These are phyloP conservation scores for Poecilia velifera DNA, from an alignment of 2,797 vertebrate genomes.

Conservation along the genomic window DNA sequence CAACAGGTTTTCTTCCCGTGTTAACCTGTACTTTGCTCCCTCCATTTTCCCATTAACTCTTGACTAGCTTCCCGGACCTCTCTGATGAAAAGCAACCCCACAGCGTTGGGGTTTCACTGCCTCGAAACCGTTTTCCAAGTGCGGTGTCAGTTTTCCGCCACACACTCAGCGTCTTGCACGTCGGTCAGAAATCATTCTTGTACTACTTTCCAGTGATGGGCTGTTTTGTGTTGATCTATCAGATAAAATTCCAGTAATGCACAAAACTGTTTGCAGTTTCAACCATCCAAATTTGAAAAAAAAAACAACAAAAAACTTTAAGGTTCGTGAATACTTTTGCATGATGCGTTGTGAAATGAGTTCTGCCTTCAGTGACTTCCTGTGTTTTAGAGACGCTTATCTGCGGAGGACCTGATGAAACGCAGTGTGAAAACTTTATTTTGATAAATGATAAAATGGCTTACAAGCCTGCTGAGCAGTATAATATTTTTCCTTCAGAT, in stretches of 20 bases:
- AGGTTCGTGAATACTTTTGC: neutral
- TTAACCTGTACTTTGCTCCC: neutral
- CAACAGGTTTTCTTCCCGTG: neutral
- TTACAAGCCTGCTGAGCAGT: constrained; percentile 58
- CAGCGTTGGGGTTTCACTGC: neutral
- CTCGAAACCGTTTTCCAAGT: neutral
- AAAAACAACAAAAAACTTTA: neutral
- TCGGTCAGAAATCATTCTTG: neutral
- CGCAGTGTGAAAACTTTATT: constrained; percentile 68
- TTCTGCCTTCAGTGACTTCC: constrained; percentile 61
- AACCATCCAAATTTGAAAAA: neutral
- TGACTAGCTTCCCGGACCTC: neutral
- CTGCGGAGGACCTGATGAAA: constrained; percentile 66
- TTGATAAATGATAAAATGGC: constrained; percentile 62
- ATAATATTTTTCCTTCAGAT: constrained; percentile 59
- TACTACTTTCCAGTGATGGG: neutral
- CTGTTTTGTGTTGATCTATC: neutral
- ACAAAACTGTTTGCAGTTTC: neutral
- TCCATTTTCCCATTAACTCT: neutral
- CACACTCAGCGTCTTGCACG: neutral
- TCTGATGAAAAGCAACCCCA: neutral
- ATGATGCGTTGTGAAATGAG: constrained; percentile 11
- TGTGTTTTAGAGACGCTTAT: constrained; percentile 60
- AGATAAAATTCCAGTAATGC: neutral
- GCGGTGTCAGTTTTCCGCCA: neutral